phyloP scores from a whole-genome alignment of 2,888 invertebrate species.

The Parnassius smintheus region DNA sequence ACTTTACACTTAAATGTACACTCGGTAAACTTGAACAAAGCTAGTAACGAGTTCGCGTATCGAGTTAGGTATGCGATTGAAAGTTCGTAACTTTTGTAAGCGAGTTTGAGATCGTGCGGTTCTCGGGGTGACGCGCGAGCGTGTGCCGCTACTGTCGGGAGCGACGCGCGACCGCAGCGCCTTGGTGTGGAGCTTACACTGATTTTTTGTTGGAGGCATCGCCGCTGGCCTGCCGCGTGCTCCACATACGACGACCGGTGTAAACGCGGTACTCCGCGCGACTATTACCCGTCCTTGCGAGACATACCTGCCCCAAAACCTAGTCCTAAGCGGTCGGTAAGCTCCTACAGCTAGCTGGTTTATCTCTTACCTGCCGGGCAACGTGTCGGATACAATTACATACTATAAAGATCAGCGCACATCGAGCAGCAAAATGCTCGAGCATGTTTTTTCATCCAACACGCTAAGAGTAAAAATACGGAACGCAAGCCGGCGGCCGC shows the following conservation, averaged over 20 bases:
- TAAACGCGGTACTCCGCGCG: conserved; percentile 57
- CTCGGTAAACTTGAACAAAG: conserved; percentile 33
- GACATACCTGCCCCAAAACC: conserved; percentile 46
- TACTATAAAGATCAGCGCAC: conserved; percentile 35
- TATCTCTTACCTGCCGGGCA: conserved; percentile 57
- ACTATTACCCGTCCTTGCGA: conserved; percentile 55
- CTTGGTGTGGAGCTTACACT: conserved; percentile 74
- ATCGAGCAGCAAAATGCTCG: no score
- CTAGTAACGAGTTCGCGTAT: conserved; percentile 27
- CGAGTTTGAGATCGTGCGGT: conserved; percentile 33
- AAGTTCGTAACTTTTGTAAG: conserved; percentile 36
- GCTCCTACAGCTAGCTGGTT: conserved; percentile 57
- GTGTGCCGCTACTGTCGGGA: conserved; percentile 38
- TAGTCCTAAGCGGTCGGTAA: conserved; percentile 44
- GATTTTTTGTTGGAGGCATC: conserved; percentile 79
- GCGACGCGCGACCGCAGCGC: conserved; percentile 63
- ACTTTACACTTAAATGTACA: conserved; percentile 62
- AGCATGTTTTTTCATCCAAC: no score
- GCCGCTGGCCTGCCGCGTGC: conserved; percentile 64
- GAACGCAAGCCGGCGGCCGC: no score
- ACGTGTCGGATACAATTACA: conserved; percentile 65
- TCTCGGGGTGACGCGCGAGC: conserved; percentile 25
- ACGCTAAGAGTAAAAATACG: no score
- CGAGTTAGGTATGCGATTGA: conserved; percentile 19
- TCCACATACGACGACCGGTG: conserved; percentile 78